phyloP scores from a whole-genome alignment of 30 jellyfish, hydroid and myxozoan species.

The Mastigias papua region DNA sequence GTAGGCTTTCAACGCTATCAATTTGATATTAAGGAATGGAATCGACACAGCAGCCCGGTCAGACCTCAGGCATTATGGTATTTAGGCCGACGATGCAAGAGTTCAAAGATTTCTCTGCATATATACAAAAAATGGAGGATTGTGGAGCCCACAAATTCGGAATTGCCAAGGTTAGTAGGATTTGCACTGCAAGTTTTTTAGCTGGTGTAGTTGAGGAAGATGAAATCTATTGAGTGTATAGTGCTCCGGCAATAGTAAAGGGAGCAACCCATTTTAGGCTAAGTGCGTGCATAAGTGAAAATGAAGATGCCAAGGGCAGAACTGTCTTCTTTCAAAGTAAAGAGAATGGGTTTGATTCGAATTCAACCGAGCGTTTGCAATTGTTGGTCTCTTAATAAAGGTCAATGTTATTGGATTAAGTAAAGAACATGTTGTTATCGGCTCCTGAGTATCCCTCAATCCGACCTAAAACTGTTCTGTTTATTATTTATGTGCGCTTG shows the following conservation, averaged over 20 bases:
- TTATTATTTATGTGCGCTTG: too few species aligned
- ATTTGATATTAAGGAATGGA: slow-evolving; percentile 17
- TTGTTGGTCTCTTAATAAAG: neutral
- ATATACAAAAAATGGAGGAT: slow-evolving; percentile 89
- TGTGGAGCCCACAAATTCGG: slow-evolving; percentile 96
- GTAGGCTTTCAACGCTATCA: neutral
- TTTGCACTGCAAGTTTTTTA: neutral
- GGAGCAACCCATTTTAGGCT: too few species aligned
- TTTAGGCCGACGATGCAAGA: slow-evolving; percentile 94
- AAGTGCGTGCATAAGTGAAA: neutral
- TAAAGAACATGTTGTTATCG: neutral
- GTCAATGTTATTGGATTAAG: neutral
- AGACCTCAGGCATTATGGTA: slow-evolving; percentile 83
- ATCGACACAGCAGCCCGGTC: slow-evolving; percentile 34
- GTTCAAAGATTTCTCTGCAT: slow-evolving; percentile 85
- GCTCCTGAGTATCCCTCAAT: neutral
- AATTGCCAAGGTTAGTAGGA: slow-evolving; percentile 81
- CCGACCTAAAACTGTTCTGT: too few species aligned
- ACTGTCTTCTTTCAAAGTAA: neutral
- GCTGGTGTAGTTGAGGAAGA: too few species aligned
- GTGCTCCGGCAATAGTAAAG: too few species aligned
- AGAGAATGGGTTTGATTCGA: neutral
- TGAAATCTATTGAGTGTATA: too few species aligned
- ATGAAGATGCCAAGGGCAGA: neutral
- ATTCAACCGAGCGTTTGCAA: neutral